Base-by-base conservation (phyloP, 2,888 invertebrate species). In the Drosophila anomalipes region DNA sequence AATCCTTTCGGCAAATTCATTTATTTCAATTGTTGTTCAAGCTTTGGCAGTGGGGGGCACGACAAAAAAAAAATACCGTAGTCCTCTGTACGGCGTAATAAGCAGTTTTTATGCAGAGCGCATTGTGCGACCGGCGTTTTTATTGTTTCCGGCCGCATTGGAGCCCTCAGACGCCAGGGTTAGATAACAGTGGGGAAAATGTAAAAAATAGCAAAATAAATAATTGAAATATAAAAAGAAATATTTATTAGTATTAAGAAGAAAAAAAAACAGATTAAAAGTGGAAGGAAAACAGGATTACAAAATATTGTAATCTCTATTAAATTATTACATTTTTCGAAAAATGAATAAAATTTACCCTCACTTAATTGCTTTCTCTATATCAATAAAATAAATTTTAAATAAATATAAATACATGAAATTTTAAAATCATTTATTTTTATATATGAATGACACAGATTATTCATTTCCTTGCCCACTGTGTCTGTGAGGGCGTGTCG, bases 21-120 rank as follows among this genome's bases (percentile, higher is more conserved):
- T 87, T 90, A 90, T 87, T 89, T 90, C 86, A 90, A 87, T 87
- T 87, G 86, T 90, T 88, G 73, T 81, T 75, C 58, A 68, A 74
- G 70, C 82, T 75, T 77, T 77, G 61, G 59, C 57, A 62, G 56
- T 44, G 41, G 22, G 30, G 39, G 30, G 49, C 14, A 61, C 19
- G 16, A 33, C 22, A 49, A 56, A 28, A 22, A n/a, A 73, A 61
- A 76, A 76, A 66, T 57, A 32, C 37, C 76, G 64, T 69, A 77
- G 70, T 74, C 90, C 75, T 28, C 37, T 79, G 62, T 85, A 79
- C 70, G 75, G 70, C 86, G 65, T 87, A 90, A 90, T 86, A 90
- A 86, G 89, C 86, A 66, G 81, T 86, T 86, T 86, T 90, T 86
- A 90, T 86, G 82, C 90, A 74, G 70, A 61, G 77, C 75, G 68